A percentile compares a stretch with the other conserved stretches of the same genome.
These are phyloP conservation scores for Ceratitis capitata DNA, from an alignment of 1,140 invertebrate species.

Conservation along the genomic window DNA sequence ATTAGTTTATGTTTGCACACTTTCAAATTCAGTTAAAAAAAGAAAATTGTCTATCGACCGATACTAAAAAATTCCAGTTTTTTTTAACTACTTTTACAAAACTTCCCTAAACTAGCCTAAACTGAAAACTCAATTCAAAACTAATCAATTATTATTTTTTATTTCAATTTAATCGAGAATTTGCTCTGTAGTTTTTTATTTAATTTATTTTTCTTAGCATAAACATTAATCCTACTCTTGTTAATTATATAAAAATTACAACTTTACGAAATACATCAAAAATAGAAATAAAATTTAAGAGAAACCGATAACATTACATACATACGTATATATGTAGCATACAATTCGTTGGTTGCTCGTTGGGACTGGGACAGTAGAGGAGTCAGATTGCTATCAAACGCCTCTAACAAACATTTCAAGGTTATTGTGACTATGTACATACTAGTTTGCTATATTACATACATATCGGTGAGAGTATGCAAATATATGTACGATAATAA, in stretches of 20 bases:
- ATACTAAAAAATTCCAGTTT: no score
- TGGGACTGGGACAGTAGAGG: not conserved
- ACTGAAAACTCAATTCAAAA: no score
- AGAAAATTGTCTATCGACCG: no score
- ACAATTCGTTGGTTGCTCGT: not conserved
- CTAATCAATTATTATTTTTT: no score
- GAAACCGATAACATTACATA: slow-evolving; percentile 35
- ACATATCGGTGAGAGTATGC: not conserved
- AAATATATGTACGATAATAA: not conserved
- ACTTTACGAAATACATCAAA: no score
- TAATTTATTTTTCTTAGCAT: not conserved
- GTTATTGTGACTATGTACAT: not conserved
- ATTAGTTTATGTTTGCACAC: no score
- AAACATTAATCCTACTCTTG: not conserved
- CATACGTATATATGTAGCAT: slow-evolving; percentile 2
- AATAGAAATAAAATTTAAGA: not conserved
- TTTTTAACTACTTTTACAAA: no score
- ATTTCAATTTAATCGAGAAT: slow-evolving; percentile 36
- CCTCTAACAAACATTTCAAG: not conserved
- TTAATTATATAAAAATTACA: no score
- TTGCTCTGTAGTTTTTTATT: not conserved
- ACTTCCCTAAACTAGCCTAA: no score
- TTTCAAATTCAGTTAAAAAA: no score
- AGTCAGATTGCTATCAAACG: not conserved
- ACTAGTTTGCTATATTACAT: not conserved